Conservation (phyloP, 2,888 invertebrate species). For the Machimus atricapillus region DNA sequence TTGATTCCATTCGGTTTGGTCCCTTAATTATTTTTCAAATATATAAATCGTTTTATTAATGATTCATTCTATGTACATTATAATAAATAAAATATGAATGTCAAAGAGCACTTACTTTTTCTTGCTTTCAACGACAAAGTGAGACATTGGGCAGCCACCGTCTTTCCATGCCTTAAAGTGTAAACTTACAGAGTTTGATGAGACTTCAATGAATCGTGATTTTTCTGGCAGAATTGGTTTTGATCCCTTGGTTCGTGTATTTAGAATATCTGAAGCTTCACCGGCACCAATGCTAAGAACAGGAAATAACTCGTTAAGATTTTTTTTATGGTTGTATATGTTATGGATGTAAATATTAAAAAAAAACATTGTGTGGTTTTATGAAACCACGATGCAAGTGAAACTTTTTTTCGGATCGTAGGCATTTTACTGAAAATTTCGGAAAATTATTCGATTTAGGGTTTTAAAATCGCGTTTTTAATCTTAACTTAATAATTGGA, state of each 20-base stretch:
- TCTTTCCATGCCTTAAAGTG: constrained; percentile 93
- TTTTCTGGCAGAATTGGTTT: constrained; percentile 93
- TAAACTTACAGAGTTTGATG: constrained; percentile 90
- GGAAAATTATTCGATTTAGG: no score
- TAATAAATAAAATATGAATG: neutral
- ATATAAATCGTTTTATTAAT: constrained; percentile 13
- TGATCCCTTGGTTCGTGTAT: constrained; percentile 89
- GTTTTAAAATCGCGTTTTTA: no score
- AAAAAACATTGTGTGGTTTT: no score
- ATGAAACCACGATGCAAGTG: no score
- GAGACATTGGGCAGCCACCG: constrained; percentile 94
- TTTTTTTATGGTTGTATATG: neutral
- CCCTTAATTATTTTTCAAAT: constrained; percentile 63
- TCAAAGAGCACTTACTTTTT: constrained; percentile 72
- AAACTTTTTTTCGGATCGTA: no score
- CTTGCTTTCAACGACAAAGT: constrained; percentile 94
- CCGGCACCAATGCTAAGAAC: constrained; percentile 83
- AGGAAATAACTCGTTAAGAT: neutral
- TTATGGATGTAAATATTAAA: no score
- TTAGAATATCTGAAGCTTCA: constrained; percentile 86
- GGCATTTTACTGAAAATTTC: no score
- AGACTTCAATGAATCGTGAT: constrained; percentile 88
- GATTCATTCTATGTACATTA: neutral
- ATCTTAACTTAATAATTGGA: no score
- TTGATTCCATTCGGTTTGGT: constrained; percentile 90